These are phyloP conservation scores for Habroteleia sp. DNA, from an alignment of 2,888 invertebrate species.

Conservation along the genomic window DNA sequence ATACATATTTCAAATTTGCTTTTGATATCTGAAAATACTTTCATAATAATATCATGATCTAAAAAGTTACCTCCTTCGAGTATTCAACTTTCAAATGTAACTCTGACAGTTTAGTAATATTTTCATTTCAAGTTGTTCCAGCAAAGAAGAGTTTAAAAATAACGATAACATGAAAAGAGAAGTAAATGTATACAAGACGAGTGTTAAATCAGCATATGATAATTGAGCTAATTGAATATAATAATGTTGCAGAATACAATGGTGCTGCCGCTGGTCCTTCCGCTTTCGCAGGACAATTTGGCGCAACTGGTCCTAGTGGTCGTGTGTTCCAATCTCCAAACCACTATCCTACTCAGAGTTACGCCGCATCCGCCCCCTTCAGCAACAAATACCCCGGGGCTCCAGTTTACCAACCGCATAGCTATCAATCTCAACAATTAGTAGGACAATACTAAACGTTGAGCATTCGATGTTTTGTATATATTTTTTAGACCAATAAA, in stretches of 20 bases:
- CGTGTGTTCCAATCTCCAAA: slow-evolving; percentile 45
- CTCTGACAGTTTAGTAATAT: no score
- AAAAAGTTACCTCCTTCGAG: no score
- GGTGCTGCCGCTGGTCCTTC: slow-evolving; percentile 63
- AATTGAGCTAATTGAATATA: background rate
- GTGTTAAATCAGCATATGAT: no score
- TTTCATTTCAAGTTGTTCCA: no score
- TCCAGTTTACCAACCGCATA: slow-evolving; percentile 71
- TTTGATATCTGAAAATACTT: no score
- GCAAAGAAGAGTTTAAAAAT: no score
- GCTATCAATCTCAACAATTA: slow-evolving; percentile 73
- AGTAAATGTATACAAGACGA: no score
- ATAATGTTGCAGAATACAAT: slow-evolving; percentile 67
- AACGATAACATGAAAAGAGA: no score
- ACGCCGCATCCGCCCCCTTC: slow-evolving; percentile 64
- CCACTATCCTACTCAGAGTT: slow-evolving; percentile 62
- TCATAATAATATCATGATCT: no score
- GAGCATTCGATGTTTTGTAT: slow-evolving; percentile 69
- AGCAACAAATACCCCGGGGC: slow-evolving; percentile 67
- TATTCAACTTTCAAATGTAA: no score
- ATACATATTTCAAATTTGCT: no score
- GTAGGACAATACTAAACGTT: slow-evolving; percentile 69
- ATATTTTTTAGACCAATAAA: slow-evolving; percentile 80
- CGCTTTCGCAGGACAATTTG: slow-evolving; percentile 66
- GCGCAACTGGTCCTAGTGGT: slow-evolving; percentile 57